These are phyloP conservation scores for Halocaridina rubra DNA, from an alignment of 2,888 invertebrate species.

Conservation along the genomic window DNA sequence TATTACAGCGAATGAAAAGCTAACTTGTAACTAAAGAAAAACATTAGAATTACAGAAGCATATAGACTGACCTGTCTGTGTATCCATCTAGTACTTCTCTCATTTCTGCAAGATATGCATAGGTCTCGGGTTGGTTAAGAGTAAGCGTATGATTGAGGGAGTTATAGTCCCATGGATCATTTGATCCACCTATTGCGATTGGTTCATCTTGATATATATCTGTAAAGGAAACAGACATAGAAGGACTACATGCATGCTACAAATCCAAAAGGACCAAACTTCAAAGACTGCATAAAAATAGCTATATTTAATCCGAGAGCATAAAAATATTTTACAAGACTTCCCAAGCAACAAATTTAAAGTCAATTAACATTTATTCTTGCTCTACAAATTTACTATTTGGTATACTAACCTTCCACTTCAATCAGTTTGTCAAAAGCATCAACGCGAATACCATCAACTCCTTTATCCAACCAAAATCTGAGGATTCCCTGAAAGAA, in stretches of 20 bases:
- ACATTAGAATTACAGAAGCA: no score
- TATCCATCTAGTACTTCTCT: constrained; percentile 68
- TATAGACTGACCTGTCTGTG: constrained; percentile 35
- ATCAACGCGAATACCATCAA: constrained; percentile 67
- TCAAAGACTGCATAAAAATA: no score
- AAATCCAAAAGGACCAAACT: no score
- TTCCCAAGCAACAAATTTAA: no score
- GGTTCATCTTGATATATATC: constrained; percentile 30
- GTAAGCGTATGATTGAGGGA: constrained; percentile 78
- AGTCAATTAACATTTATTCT: no score
- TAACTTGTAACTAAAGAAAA: no score
- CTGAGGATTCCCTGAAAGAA: neutral
- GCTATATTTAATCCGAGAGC: no score
- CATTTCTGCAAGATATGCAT: constrained; percentile 71
- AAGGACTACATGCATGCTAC: no score
- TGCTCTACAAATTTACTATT: no score
- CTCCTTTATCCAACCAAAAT: constrained; percentile 69
- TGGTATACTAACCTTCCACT: constrained; percentile 58
- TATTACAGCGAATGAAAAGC: no score
- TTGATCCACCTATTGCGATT: neutral
- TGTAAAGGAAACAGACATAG: no score
- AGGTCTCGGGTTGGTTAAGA: constrained; percentile 40
- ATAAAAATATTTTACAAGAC: no score
- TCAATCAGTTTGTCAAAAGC: constrained; percentile 68
- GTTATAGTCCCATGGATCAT: constrained; percentile 71